phyloP scores from a whole-genome alignment of 2,113 vertebrate genomes.

The Petrocephalus zakoni region DNA sequence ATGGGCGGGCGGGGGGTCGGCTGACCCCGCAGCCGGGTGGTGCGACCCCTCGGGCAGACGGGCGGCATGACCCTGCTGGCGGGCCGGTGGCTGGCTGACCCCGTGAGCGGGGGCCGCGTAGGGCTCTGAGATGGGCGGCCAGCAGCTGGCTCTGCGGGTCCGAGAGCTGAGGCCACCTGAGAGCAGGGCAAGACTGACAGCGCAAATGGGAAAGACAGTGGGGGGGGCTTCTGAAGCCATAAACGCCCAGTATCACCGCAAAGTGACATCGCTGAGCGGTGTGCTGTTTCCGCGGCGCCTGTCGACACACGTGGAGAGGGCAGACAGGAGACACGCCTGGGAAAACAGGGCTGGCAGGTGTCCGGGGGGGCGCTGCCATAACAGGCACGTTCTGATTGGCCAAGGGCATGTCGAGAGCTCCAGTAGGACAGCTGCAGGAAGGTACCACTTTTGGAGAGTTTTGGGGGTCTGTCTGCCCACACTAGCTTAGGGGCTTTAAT shows the following conservation, averaged over 20 bases:
- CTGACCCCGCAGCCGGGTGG: too few relatives aligned
- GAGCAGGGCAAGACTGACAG: conserved; percentile 37
- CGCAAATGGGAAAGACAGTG: conserved; percentile 36
- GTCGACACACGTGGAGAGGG: background rate
- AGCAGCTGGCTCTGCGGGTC: conserved; percentile 50
- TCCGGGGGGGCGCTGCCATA: background rate
- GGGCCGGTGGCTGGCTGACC: too few relatives aligned
- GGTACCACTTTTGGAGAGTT: background rate
- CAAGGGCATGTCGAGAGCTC: background rate
- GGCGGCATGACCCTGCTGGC: background rate
- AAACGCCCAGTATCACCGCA: conserved; percentile 17
- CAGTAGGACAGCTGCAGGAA: background rate
- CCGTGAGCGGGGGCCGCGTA: conserved; percentile 33
- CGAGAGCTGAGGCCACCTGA: conserved; percentile 33
- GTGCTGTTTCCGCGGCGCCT: background rate
- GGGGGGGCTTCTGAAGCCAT: conserved; percentile 20
- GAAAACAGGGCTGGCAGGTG: background rate
- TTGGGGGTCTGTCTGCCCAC: background rate
- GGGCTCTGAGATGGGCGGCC: conserved; percentile 42
- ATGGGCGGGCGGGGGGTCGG: too few relatives aligned
- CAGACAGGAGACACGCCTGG: background rate
- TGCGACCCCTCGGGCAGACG: background rate
- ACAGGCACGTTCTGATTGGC: background rate
- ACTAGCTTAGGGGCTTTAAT: background rate
- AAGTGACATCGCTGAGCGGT: background rate